These are phyloP conservation scores for Drosophila parthenogenetica DNA, from an alignment of 2,888 invertebrate species.

Conservation along the genomic window DNA sequence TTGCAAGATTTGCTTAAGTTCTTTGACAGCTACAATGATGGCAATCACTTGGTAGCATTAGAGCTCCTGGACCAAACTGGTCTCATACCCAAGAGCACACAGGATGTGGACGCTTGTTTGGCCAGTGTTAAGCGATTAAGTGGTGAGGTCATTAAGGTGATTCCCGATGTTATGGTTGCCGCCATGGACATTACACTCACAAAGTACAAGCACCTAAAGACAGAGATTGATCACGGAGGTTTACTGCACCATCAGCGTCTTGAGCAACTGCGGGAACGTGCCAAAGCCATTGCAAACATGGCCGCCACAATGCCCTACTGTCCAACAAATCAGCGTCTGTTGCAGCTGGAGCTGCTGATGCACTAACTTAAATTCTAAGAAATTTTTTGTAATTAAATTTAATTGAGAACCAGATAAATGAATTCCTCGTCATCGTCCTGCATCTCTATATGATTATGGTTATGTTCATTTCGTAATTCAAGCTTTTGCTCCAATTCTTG, in stretches of 20 bases:
- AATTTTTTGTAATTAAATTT: neutral
- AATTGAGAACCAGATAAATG: slow-evolving; percentile 53
- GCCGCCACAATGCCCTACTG: slow-evolving; percentile 97
- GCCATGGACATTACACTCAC: slow-evolving; percentile 87
- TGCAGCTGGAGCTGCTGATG: slow-evolving; percentile 98
- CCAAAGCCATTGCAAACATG: slow-evolving; percentile 95
- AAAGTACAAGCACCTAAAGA: slow-evolving; percentile 86
- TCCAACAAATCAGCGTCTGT: slow-evolving; percentile 96
- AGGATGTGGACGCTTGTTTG: slow-evolving; percentile 92
- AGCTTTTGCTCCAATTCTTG: slow-evolving; percentile 27
- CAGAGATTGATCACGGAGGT: slow-evolving; percentile 59
- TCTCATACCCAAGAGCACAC: slow-evolving; percentile 91
- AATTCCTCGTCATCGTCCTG: slow-evolving; percentile 30
- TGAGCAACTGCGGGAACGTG: slow-evolving; percentile 91
- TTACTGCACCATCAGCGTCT: slow-evolving; percentile 85
- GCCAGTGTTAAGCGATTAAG: slow-evolving; percentile 86
- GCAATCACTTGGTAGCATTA: slow-evolving; percentile 92
- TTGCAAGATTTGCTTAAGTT: slow-evolving; percentile 94
- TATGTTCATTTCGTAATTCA: no score
- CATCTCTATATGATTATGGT: neutral
- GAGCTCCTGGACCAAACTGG: slow-evolving; percentile 90
- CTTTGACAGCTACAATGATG: slow-evolving; percentile 94
- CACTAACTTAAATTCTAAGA: slow-evolving; percentile 87
- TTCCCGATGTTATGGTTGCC: slow-evolving; percentile 95
- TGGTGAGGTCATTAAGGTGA: slow-evolving; percentile 91